Percentiles rank a stretch among this genome's conserved stretches.
phyloP scores from a whole-genome alignment of 2,888 invertebrate genomes.

The Tolmerus cingulatus region DNA sequence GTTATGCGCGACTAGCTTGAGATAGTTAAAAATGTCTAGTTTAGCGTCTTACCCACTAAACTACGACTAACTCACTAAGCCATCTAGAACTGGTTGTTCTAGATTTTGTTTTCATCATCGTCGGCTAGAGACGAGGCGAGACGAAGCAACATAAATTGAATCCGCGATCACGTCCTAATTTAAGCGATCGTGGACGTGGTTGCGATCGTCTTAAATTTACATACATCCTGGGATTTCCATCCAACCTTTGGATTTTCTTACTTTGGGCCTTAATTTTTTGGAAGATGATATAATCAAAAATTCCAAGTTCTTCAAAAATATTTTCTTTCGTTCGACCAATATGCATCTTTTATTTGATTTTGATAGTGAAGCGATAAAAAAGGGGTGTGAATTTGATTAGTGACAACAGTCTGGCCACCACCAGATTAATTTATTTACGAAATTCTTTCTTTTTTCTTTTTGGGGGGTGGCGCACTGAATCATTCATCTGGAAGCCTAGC shows the following conservation, averaged over 20 bases:
- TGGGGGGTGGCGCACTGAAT: background rate
- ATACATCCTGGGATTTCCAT: background rate
- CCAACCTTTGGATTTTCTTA: background rate
- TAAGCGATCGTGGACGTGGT: background rate
- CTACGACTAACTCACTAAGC: background rate
- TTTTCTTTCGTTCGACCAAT: background rate
- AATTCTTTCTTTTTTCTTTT: background rate
- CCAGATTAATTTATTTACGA: constrained; percentile 25
- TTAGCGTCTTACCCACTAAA: background rate
- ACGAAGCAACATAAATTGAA: background rate
- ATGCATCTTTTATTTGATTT: background rate
- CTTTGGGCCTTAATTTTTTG: background rate
- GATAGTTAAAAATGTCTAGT: background rate
- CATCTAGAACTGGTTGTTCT: constrained; percentile 8
- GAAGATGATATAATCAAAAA: background rate
- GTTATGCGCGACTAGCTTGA: background rate
- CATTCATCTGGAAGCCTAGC: background rate
- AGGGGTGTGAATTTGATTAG: constrained; percentile 15
- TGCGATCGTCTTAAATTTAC: background rate
- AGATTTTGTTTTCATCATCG: constrained; percentile 9
- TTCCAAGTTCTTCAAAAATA: background rate
- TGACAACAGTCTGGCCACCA: background rate
- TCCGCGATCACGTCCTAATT: background rate
- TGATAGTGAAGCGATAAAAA: background rate
- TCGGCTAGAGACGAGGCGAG: background rate